phyloP scores from a whole-genome alignment of 1,140 invertebrate genomes.

The Vanessa atalanta region DNA sequence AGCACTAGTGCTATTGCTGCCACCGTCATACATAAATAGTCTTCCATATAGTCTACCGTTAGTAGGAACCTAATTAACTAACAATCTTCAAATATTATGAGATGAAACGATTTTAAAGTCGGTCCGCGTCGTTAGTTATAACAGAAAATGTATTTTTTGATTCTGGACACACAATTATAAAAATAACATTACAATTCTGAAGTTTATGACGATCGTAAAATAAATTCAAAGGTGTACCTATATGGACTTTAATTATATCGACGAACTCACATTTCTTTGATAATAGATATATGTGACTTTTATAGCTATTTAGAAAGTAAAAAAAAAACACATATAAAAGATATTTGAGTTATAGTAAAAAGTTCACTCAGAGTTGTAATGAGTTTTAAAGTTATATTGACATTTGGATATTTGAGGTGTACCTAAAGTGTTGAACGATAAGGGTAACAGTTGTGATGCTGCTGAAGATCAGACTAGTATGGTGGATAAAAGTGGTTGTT shows the following conservation, averaged over 20 bases:
- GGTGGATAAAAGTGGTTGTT: too few species aligned
- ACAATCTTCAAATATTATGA: neutral
- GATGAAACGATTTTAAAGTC: neutral
- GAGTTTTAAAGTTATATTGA: neutral
- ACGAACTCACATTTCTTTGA: constrained; percentile 25
- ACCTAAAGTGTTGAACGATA: too few species aligned
- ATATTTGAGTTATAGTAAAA: neutral
- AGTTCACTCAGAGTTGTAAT: neutral
- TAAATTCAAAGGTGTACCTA: constrained; percentile 20
- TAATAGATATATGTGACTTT: constrained; percentile 28
- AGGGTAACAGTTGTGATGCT: too few species aligned
- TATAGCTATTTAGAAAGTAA: neutral
- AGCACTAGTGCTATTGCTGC: too few species aligned
- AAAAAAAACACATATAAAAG: neutral
- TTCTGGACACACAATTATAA: constrained; percentile 25
- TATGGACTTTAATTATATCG: constrained; percentile 32
- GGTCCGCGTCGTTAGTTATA: constrained; percentile 11
- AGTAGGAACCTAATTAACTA: too few species aligned
- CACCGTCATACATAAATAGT: too few species aligned
- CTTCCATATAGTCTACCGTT: too few species aligned
- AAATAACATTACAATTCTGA: constrained; percentile 21
- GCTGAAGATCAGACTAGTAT: too few species aligned
- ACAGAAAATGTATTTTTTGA: constrained; percentile 20
- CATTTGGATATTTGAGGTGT: too few species aligned
- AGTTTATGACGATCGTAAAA: constrained; percentile 36